Evolutionary conservation across 1,140 invertebrate genomes (phyloP).

Genomic region (Zophobas atratus): DNA sequence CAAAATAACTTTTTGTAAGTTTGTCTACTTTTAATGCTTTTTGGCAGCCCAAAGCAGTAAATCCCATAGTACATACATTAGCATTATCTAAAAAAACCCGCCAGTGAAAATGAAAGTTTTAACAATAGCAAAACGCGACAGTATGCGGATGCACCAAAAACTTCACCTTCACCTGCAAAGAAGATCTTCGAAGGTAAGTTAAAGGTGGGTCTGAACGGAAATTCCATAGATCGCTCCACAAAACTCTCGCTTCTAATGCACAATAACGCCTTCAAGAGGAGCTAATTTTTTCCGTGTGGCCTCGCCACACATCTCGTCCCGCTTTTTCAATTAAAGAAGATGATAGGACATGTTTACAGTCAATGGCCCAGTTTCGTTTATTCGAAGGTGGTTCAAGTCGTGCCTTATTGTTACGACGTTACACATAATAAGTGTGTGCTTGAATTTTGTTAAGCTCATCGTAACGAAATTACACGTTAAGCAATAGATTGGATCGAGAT

Average conservation of each 20-base stretch:
- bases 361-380: constrained; percentile 37
- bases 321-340: constrained; percentile 44
- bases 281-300: constrained; percentile 12
- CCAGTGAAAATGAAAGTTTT: neutral
- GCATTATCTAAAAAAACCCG: neutral
- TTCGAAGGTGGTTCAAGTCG: constrained; percentile 18
- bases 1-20: too few species aligned
- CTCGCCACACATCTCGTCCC: constrained; percentile 28
- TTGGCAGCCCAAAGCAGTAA: too few species aligned
- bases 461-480: constrained; percentile 36
- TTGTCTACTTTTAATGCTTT: too few species aligned
- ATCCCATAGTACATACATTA: too few species aligned
- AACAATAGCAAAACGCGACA: too few species aligned
- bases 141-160: constrained; percentile 1
- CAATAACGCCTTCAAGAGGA: constrained; percentile 12
- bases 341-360: constrained; percentile 46
- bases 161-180: constrained; percentile 11
- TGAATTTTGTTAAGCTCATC: constrained; percentile 43
- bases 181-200: constrained; percentile 19
- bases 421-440: constrained; percentile 31
- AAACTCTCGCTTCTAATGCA: constrained; percentile 8
- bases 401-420: constrained; percentile 36
- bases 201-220: constrained; percentile 34
- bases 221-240: constrained; percentile 21
- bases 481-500: constrained; percentile 25